These are phyloP conservation scores for Lucinisca nassula DNA, from an alignment of 2,888 invertebrate genomes.

Conservation along the genomic window DNA sequence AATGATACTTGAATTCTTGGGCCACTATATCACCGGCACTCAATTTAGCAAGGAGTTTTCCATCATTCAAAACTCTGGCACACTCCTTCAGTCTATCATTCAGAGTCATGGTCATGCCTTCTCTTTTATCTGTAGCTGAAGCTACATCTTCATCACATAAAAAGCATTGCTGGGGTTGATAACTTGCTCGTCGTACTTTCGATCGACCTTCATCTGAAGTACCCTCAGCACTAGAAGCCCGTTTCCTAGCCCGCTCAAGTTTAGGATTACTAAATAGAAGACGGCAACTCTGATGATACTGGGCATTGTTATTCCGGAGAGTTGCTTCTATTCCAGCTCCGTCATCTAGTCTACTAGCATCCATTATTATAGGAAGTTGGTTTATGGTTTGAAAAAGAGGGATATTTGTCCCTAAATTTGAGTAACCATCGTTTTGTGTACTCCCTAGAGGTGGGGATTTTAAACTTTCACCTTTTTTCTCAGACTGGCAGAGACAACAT, in stretches of 20 bases:
- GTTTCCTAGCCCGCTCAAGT: conserved; percentile 34
- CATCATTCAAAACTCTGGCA: conserved; percentile 61
- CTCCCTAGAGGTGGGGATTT: conserved; percentile 37
- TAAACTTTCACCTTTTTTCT: conserved; percentile 41
- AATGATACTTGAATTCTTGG: conserved; percentile 70
- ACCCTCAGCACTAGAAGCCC: neutral
- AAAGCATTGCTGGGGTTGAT: conserved; percentile 36
- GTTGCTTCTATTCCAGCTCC: conserved; percentile 66
- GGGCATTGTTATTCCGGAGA: conserved; percentile 53
- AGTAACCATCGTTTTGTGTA: conserved; percentile 26
- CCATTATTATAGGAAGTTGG: conserved; percentile 47
- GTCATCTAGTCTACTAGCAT: conserved; percentile 59
- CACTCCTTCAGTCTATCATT: conserved; percentile 57
- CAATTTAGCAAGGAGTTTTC: conserved; percentile 57
- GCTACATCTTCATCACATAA: conserved; percentile 55
- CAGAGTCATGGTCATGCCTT: conserved; percentile 67
- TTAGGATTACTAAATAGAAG: conserved; percentile 51
- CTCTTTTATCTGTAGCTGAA: conserved; percentile 33
- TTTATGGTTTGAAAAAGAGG: conserved; percentile 41
- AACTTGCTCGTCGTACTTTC: neutral
- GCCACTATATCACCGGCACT: conserved; percentile 70
- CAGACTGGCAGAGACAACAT: conserved; percentile 46
- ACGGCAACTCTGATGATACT: conserved; percentile 63
- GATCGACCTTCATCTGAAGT: neutral
- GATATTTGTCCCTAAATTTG: conserved; percentile 40